Evolutionary conservation across 2,113 vertebrate genomes (phyloP), one percentile per base, ranked within the genome.

Genomic region (Cynoglossus semilaevis): DNA sequence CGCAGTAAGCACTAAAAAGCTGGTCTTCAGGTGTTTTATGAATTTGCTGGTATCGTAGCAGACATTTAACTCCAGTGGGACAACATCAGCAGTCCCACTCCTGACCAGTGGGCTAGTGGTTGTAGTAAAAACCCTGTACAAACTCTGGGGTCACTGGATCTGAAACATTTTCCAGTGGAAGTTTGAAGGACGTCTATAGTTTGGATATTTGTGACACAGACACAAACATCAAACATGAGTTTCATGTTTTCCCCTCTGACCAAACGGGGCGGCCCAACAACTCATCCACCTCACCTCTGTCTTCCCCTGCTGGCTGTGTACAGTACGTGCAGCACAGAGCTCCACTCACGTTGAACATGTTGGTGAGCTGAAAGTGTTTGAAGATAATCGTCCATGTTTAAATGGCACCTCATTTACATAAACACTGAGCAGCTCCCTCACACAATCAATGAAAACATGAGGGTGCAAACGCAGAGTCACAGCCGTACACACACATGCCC

Each of bases 321-420:
- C 62, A 53, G 63, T 77, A 58, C 79, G 50, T 72, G 58, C 22
- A 51, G 70, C 77, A 67, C 52, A 77, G 71, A 55, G 70, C 49
- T 63, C 16, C 51, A 62, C 58, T 81, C 67, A 11, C 47, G 76
- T 51, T 0, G 37, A 76, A 63, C 46, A 29, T 1, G 6, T 29
- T 29, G 2, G 22, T 29, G 22, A 29, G 22, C 22, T 29, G 22
- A 6, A 29, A 14, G 42, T 70, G 53, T 85, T 84, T 83, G 64
- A 78, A 72, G 66, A 76, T 85, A 80, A 87, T 84, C 80, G 81
- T 79, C 77, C 14, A 1, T 78, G 83, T 82, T 82, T 82, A 83
- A 88, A 89, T 77, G 79, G 77, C 62, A 70, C 57, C 68, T 80
- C 59, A 84, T 89, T 87, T 86, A 45, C 81, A 89, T 88, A 85